Conservation (phyloP, 2,113 vertebrate genomes). For the Murina feae region DNA sequence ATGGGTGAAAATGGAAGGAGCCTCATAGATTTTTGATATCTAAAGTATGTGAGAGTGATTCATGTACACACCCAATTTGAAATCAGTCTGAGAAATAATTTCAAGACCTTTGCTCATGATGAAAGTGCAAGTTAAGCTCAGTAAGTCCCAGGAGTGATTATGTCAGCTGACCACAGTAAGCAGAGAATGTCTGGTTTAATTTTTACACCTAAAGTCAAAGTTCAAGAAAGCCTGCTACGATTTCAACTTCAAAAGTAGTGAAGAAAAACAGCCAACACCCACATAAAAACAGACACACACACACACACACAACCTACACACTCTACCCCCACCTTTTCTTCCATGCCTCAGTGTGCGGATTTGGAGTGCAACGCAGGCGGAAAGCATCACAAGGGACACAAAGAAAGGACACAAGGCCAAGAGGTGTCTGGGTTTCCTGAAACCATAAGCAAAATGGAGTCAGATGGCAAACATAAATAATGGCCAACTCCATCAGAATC, state of each 20-base stretch:
- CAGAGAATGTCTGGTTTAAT: conserved; percentile 2
- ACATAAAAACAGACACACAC: not conserved
- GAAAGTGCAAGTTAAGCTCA: conserved; percentile 37
- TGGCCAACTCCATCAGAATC: not conserved
- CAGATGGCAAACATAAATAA: not conserved
- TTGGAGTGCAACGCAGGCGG: not conserved
- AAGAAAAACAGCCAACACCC: not conserved
- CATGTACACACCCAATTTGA: conserved; percentile 38
- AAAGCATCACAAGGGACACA: not conserved
- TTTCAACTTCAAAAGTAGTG: not conserved
- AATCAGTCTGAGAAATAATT: conserved; percentile 2
- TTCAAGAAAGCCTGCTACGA: conserved; percentile 41
- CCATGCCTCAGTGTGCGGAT: not conserved
- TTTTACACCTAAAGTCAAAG: conserved; percentile 50
- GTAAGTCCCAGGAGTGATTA: not conserved
- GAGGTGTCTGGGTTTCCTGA: not conserved
- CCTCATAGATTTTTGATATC: conserved; percentile 43
- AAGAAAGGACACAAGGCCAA: not conserved
- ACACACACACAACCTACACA: not conserved
- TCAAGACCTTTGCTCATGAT: conserved; percentile 23
- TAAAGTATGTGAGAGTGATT: conserved; percentile 29
- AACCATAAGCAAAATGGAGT: not conserved
- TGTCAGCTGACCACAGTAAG: conserved; percentile 30
- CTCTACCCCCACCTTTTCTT: not conserved
- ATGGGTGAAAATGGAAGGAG: conserved; percentile 26